These are phyloP conservation scores for Phalangium opilio DNA, from an alignment of 2,888 invertebrate species.

Conservation along the genomic window DNA sequence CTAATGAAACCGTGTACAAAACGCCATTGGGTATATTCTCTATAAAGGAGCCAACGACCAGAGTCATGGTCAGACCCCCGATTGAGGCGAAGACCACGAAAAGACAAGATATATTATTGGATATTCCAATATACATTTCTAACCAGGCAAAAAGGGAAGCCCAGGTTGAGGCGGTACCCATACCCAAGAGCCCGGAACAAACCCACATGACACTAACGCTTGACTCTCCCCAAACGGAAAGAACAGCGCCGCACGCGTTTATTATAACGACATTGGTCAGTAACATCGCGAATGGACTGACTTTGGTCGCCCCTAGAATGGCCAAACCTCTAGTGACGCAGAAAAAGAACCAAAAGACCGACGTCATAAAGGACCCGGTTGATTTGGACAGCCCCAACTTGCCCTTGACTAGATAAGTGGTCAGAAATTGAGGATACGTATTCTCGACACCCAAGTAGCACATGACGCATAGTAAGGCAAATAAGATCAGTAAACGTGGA, in stretches of 20 bases:
- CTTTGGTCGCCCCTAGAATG: slow-evolving; percentile 30
- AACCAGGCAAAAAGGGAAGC: slow-evolving; percentile 34
- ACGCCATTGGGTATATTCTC: too few relatives aligned
- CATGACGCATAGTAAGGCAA: too few relatives aligned
- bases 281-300: slow-evolving; percentile 30
- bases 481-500: too few relatives aligned
- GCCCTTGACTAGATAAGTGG: slow-evolving; percentile 29
- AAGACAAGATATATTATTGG: slow-evolving; percentile 32
- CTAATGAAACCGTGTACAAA: too few relatives aligned
- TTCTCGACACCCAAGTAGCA: slow-evolving; percentile 29
- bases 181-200: slow-evolving; percentile 30
- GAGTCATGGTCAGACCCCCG: slow-evolving; percentile 28
- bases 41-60: slow-evolving; percentile 3
- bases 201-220: slow-evolving; percentile 28
- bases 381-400: slow-evolving; percentile 26
- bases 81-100: slow-evolving; percentile 32
- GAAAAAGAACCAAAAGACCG: slow-evolving; percentile 34
- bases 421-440: slow-evolving; percentile 32
- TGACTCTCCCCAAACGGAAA: slow-evolving; percentile 24
- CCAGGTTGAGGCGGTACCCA: slow-evolving; percentile 34
- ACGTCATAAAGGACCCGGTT: slow-evolving; percentile 29
- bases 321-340: slow-evolving; percentile 31
- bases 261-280: slow-evolving; percentile 27
- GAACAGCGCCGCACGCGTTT: slow-evolving; percentile 26
- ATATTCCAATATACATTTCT: slow-evolving; percentile 31